These are phyloP conservation scores for Sibirionetta formosa DNA, from an alignment of 2,797 vertebrate genomes.

Conservation along the genomic window DNA sequence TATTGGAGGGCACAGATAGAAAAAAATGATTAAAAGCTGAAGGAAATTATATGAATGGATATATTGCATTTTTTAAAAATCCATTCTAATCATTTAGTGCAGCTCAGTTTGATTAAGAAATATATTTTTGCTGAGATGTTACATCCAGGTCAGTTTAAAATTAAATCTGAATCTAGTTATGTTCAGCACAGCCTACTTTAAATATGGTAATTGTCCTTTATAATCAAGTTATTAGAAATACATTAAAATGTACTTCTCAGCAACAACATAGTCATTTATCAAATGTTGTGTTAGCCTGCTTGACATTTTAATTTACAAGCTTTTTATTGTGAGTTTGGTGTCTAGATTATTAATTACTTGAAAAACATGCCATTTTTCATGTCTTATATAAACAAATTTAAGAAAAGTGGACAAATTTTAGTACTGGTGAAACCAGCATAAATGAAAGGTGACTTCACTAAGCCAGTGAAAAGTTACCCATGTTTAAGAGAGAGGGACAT, in stretches of 20 bases:
- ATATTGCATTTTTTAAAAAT: background rate
- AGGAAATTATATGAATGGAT: background rate
- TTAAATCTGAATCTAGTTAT: background rate
- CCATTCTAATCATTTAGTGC: background rate
- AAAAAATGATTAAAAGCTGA: background rate
- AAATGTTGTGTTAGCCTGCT: conserved; percentile 7
- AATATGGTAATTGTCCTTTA: conserved; percentile 55
- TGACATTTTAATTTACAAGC: conserved; percentile 73
- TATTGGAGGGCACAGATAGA: background rate
- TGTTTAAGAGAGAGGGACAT: background rate
- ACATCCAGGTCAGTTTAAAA: conserved; percentile 24
- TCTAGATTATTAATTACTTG: conserved; percentile 51
- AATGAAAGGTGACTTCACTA: background rate
- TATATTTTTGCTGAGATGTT: background rate
- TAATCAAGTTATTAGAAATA: conserved; percentile 60
- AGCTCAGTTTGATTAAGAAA: background rate
- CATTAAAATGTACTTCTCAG: conserved; percentile 65
- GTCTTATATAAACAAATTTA: conserved; percentile 28
- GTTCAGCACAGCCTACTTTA: conserved; percentile 3
- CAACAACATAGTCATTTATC: conserved; percentile 60
- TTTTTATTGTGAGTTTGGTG: conserved; percentile 62
- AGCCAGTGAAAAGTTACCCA: background rate
- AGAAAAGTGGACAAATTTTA: conserved; percentile 13
- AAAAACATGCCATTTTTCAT: conserved; percentile 57
- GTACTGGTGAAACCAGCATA: background rate